Evolutionary conservation across 2,113 vertebrate genomes (phyloP).

Genomic region (Tetrax tetrax): DNA sequence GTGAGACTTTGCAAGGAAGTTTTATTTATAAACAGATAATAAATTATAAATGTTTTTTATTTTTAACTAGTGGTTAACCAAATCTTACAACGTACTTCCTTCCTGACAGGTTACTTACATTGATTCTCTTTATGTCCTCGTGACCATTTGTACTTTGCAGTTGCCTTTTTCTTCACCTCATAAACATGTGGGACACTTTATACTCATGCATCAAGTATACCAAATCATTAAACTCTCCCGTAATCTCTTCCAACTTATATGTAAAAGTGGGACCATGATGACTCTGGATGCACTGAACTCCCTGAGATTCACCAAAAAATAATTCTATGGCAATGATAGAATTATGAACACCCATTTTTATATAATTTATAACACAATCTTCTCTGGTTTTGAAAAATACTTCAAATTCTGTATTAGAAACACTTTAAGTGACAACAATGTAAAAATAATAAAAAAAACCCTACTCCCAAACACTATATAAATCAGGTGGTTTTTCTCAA

Average conservation of each 20-base stretch:
- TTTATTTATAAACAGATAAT: not conserved
- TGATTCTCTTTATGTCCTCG: not conserved
- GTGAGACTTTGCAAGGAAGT: not conserved
- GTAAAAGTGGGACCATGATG: not conserved
- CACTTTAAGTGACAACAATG: not conserved
- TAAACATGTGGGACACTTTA: not conserved
- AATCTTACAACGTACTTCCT: not conserved
- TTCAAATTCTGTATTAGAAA: not conserved
- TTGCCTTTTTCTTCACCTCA: not conserved
- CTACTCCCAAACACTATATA: not conserved
- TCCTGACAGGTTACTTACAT: not conserved
- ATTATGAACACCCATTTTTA: not conserved
- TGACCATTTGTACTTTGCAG: not conserved
- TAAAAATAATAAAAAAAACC: not conserved
- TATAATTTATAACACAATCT: not conserved
- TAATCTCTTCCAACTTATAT: not conserved
- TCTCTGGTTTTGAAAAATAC: not conserved
- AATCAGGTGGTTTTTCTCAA: fast-evolving
- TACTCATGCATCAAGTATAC: fast-evolving
- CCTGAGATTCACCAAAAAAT: not conserved
- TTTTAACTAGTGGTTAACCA: not conserved
- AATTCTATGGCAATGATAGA: not conserved
- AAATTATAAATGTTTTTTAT: not conserved
- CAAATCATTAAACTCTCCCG: not conserved
- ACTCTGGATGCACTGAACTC: not conserved